These are phyloP conservation scores for Lamprologus ornatipinnis DNA, from an alignment of 2,113 vertebrate species.

Conservation along the genomic window DNA sequence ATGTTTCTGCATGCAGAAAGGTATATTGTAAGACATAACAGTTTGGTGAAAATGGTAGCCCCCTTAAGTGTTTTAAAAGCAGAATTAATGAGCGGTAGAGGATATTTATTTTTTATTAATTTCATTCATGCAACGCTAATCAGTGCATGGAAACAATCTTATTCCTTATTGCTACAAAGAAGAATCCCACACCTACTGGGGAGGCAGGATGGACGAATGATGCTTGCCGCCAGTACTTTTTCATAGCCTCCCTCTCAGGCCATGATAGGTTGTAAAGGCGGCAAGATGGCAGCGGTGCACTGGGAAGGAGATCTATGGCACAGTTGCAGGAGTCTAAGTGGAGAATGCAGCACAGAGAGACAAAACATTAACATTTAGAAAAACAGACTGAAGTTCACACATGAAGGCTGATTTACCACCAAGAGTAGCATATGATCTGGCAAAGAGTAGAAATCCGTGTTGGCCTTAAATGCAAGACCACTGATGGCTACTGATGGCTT, in stretches of 20 bases:
- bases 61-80: neutral
- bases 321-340: neutral
- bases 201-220: neutral
- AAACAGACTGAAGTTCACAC: neutral
- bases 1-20: neutral
- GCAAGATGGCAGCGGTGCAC: neutral
- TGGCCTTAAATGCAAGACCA: neutral
- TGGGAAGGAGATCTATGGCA: neutral
- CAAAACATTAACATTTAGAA: neutral
- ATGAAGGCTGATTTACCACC: neutral
- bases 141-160: neutral
- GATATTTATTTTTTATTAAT: neutral
- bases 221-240: fast-evolving
- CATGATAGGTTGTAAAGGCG: neutral
- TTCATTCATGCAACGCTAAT: neutral
- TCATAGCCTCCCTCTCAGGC: neutral
- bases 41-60: neutral
- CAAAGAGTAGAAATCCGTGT: neutral
- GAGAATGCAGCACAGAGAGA: neutral
- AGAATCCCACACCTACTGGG: neutral
- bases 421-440: neutral
- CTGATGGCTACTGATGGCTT: neutral
- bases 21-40: neutral
- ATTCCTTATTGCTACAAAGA: neutral
- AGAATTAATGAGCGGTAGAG: neutral